Base-by-base conservation (phyloP, 92 coral and sea anemone species). In the Paragorgia papillata region DNA sequence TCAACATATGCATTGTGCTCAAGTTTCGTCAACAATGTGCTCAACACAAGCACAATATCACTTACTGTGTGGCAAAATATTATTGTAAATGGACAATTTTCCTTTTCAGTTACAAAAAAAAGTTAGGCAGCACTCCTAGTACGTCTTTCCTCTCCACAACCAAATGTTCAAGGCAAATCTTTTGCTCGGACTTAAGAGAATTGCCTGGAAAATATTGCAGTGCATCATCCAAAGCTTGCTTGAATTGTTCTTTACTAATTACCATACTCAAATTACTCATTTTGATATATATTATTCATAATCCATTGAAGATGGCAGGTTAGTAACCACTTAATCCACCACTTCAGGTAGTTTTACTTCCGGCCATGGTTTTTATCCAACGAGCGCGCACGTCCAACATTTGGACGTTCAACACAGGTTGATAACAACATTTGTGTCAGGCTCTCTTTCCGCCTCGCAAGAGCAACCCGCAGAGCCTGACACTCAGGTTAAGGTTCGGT, bases 51-150 rank as follows among this genome's bases (percentile, higher is more conserved):
- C 18, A 40, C 80, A 53, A 73, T 73, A 37, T 53, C 79, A 73
- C 22, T 50, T 10, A 35, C 69, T 35, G 80, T 32, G 25, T 75
- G 80, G 30, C 69, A 75, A 59, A 58, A 75, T 18, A 75, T 10
- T 20, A 73, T 73, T 2, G 64, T 30, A n/a, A n/a, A n/a, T n/a
- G n/a, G n/a, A n/a, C n/a, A n/a, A n/a, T n/a, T n/a, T n/a, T n/a
- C n/a, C n/a, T n/a, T n/a, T n/a, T n/a, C n/a, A n/a, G n/a, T n/a
- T n/a, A n/a, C n/a, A n/a, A n/a, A n/a, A n/a, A n/a, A n/a, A n/a
- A n/a, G n/a, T n/a, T 87, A 20, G 86, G 88, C 57, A 83, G 65
- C 55, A 84, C 88, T 33, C 86, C n/a, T n/a, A n/a, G n/a, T n/a
- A n/a, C n/a, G n/a, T n/a, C n/a, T 79, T 57, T 73, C 29, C 71